Evolutionary conservation across 2,797 vertebrate genomes (phyloP).

Genomic region (Steatocranus sp.): DNA sequence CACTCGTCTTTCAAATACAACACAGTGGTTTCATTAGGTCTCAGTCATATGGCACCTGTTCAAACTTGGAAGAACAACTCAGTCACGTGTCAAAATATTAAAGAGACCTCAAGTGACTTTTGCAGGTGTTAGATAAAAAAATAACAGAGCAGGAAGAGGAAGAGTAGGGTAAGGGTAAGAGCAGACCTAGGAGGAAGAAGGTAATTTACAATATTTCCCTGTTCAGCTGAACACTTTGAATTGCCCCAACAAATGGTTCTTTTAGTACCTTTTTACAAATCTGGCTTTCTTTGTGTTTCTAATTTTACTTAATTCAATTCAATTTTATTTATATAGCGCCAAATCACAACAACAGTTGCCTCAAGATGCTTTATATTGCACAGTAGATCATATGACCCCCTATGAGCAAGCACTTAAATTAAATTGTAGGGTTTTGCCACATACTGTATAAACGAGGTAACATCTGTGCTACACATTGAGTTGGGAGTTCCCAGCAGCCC

Average conservation of each 20-base stretch:
- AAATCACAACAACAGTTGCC: neutral
- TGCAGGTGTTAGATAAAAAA: neutral
- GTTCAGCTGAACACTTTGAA: neutral
- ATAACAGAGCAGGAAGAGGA: neutral
- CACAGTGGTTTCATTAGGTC: neutral
- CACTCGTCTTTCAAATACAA: neutral
- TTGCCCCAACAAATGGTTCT: neutral
- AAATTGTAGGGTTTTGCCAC: neutral
- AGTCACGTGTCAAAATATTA: neutral
- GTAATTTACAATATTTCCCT: neutral
- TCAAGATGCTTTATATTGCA: neutral
- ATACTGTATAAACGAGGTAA: neutral
- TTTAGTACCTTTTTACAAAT: neutral
- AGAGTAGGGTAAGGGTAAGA: neutral
- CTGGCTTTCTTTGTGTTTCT: neutral
- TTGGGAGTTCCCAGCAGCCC: neutral
- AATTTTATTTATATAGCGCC: neutral
- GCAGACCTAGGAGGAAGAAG: rapidly evolving
- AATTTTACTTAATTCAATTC: neutral
- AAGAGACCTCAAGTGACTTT: neutral
- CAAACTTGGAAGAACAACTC: neutral
- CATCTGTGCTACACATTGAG: neutral
- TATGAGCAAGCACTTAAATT: neutral
- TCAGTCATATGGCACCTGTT: neutral
- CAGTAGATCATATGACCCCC: rapidly evolving